A percentile compares a stretch with the other conserved stretches of the same genome.
phyloP scores from a whole-genome alignment of 2,797 vertebrate species.

The Anas georgica region DNA sequence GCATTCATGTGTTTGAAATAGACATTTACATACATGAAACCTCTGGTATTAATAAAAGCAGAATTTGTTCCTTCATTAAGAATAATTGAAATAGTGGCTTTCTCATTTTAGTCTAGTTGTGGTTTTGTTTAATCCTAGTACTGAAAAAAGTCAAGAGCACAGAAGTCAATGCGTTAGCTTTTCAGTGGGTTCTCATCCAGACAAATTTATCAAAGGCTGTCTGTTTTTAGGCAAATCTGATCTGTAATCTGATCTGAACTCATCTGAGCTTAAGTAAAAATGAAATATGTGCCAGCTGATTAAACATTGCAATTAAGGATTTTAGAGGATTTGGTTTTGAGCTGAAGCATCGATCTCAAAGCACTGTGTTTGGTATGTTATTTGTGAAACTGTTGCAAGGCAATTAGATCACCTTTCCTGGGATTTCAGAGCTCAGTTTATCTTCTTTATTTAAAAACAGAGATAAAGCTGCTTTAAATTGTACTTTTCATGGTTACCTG shows the following conservation, averaged over 20 bases:
- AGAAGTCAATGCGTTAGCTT: neutral
- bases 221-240: neutral
- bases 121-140: neutral
- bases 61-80: slow-evolving; percentile 16
- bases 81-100: neutral
- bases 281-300: neutral
- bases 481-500: neutral
- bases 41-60: slow-evolving; percentile 17
- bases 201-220: slow-evolving; percentile 2
- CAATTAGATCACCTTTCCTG: slow-evolving; percentile 35
- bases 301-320: neutral
- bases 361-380: neutral
- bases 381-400: slow-evolving; percentile 5
- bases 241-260: slow-evolving; percentile 23
- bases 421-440: neutral
- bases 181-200: neutral
- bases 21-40: neutral
- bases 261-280: slow-evolving; percentile 13
- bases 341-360: neutral
- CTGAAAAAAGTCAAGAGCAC: neutral
- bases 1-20: neutral
- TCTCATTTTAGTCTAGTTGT: neutral
- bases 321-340: slow-evolving; percentile 10
- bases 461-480: neutral
- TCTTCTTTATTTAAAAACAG: neutral